Evolutionary conservation across 2,797 vertebrate species (phyloP), one percentile per base, ranked within the genome.

Genomic region (Emydoidea blandingii): DNA sequence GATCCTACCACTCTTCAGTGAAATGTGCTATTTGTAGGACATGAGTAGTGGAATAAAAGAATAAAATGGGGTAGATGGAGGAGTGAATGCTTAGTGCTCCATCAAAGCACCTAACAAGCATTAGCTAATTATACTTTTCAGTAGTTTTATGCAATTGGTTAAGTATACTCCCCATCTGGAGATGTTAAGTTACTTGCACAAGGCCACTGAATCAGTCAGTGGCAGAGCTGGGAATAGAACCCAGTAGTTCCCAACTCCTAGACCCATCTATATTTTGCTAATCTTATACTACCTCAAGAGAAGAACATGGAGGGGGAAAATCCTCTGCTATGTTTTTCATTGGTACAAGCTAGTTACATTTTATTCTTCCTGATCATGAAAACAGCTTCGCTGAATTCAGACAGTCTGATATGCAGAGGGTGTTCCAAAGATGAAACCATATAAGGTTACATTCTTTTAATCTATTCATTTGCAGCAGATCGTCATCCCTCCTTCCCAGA

Each of bases 81-180:
- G 93, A 97, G 96, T 86, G 96, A 97, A 91, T 0, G 21, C 82
- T 92, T 72, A 72, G 19, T 72, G 86, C 72, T 65, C 82, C 93
- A 94, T 86, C 80, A 94, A 93, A 95, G 53, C 74, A 79, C 80
- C 85, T 37, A 86, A 53, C 89, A 96, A 96, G 90, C 81, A 94
- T 92, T 92, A 96, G 88, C 95, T 97, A 95, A 90, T 94, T 94
- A 49, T 62, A 78, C 79, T 93, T 83, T 86, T 81, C 87, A 88
- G 65, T 34, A 91, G 41, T 50, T 31, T 83, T 88, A 56, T 12
- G 50, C 84, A 96, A 87, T 57, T 92, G 89, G 78, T 92, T 82
- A 93, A 94, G 44, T 86, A 59, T 47, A 34, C 18, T 94, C 68
- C 74, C 92, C 74, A 93, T 57, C 85, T 56, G 81, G 78, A 91